Percentiles rank a stretch among this genome's conserved stretches.
phyloP scores from a whole-genome alignment of 2,113 vertebrate genomes.

The Sturnira hondurensis region DNA sequence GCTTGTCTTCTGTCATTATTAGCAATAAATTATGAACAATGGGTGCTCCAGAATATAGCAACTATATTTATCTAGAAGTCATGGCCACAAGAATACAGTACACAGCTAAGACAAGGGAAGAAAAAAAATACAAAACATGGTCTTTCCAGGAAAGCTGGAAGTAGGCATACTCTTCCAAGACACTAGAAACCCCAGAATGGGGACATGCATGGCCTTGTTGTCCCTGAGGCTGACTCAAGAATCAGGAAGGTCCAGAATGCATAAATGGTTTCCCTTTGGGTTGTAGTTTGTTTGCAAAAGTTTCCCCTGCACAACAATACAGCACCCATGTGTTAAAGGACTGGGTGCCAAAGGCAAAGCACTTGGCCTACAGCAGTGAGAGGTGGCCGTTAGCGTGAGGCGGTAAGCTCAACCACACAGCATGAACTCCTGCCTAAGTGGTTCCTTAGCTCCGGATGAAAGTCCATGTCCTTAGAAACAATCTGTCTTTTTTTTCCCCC shows the following conservation, averaged over 20 bases:
- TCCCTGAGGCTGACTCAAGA: neutral
- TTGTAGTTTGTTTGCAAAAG: neutral
- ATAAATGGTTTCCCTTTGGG: neutral
- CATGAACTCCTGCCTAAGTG: neutral
- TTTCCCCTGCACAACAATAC: neutral
- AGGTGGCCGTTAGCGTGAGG: neutral
- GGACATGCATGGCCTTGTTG: neutral
- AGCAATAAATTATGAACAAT: neutral
- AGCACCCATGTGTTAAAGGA: neutral
- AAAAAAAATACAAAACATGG: neutral
- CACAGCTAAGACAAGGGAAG: neutral
- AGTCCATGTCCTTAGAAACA: neutral
- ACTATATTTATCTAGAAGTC: neutral
- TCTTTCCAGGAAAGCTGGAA: neutral
- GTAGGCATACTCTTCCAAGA: neutral
- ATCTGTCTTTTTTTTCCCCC: neutral
- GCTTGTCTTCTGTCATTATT: neutral
- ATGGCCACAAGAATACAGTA: neutral
- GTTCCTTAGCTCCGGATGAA: neutral
- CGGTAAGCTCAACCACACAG: neutral
- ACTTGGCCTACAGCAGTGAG: neutral
- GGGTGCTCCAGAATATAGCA: neutral
- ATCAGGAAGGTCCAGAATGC: neutral
- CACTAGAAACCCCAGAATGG: neutral
- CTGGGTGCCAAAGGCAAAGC: neutral